These are phyloP conservation scores for Tenualosa ilisha DNA, from an alignment of 2,797 vertebrate species.

Conservation along the genomic window DNA sequence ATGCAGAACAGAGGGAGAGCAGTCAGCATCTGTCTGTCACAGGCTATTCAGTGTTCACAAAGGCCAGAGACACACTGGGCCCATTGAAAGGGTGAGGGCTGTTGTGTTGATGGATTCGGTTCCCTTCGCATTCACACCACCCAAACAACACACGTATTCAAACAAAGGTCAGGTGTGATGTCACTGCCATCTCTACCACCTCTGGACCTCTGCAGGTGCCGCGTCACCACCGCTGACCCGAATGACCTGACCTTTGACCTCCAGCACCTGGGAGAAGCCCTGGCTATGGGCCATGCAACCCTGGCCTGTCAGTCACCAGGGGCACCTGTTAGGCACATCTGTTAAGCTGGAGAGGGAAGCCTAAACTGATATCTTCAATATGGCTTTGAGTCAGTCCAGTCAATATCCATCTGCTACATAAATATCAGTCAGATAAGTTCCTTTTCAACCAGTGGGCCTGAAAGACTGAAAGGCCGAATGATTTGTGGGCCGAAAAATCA, in stretches of 20 bases:
- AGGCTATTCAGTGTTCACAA: neutral
- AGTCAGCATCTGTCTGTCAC: neutral
- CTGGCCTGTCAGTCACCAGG: constrained; percentile 59
- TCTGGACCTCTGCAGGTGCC: constrained; percentile 65
- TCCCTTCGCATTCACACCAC: neutral
- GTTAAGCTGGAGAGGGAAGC: neutral
- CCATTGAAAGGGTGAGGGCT: neutral
- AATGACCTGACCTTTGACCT: constrained; percentile 59
- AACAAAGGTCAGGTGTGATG: constrained; percentile 17
- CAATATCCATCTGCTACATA: neutral
- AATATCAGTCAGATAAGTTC: neutral
- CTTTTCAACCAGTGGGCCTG: too few species aligned
- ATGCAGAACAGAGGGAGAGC: neutral
- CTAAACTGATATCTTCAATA: neutral
- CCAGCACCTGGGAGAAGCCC: constrained; percentile 64
- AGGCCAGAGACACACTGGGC: neutral
- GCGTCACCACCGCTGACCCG: constrained; percentile 38
- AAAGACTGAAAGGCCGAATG: neutral
- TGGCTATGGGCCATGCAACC: constrained; percentile 53
- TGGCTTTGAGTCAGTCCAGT: neutral
- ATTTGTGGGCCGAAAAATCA: neutral
- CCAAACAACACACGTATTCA: constrained; percentile 16
- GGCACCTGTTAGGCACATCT: constrained; percentile 64
- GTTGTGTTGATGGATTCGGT: neutral
- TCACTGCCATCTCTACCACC: constrained; percentile 45